Evolutionary conservation across 2,888 invertebrate genomes (phyloP).

Genomic region (Cylloceria caligata): DNA sequence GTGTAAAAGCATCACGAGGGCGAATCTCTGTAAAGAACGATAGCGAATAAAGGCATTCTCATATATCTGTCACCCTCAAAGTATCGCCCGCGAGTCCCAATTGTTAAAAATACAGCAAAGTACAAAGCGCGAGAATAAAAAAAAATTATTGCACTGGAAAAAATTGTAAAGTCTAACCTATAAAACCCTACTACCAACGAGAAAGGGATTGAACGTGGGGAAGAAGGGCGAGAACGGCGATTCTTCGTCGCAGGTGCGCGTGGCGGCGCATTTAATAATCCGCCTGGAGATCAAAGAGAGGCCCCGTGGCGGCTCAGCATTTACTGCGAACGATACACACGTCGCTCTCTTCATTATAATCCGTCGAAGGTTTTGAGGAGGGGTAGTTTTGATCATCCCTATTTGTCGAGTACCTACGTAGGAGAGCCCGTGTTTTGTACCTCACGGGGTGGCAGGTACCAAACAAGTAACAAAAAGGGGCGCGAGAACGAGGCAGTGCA

Average conservation of each 20-base stretch:
- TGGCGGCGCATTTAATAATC: constrained; percentile 72
- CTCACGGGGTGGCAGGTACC: constrained; percentile 66
- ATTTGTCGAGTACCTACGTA: background rate
- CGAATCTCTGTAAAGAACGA: background rate
- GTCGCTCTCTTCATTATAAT: constrained; percentile 61
- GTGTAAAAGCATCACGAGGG: background rate
- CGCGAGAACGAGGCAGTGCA: constrained; percentile 23
- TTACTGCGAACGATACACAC: constrained; percentile 56
- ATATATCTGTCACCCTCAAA: background rate
- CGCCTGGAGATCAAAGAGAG: constrained; percentile 72
- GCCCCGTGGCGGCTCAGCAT: constrained; percentile 26
- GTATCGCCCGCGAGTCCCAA: background rate
- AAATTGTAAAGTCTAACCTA: constrained; percentile 64
- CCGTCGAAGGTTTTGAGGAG: constrained; percentile 35
- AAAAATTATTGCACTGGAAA: background rate
- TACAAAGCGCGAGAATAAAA: background rate
- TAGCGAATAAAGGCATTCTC: background rate
- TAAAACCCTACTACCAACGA: constrained; percentile 58
- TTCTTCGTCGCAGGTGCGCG: constrained; percentile 72
- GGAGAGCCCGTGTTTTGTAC: constrained; percentile 71
- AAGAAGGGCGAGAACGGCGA: constrained; percentile 37
- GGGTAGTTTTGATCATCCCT: constrained; percentile 41
- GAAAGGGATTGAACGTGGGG: constrained; percentile 54
- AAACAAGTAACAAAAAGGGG: constrained; percentile 71
- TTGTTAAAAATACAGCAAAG: background rate